These are phyloP conservation scores for Drosophila tsacasi DNA, from an alignment of 1,140 invertebrate genomes.

Conservation along the genomic window DNA sequence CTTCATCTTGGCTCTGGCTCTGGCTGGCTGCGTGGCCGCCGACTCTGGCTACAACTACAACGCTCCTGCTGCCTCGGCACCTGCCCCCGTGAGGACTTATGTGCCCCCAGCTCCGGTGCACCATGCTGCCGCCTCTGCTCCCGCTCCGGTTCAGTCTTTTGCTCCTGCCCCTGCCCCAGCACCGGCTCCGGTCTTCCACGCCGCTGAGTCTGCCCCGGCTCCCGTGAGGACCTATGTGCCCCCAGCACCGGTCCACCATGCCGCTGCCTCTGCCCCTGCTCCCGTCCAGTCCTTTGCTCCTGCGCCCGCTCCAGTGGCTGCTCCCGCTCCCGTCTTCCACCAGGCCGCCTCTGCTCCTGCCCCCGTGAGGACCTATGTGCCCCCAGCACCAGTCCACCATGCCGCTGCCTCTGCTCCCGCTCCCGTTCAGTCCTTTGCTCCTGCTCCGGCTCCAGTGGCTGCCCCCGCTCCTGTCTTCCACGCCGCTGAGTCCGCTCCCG, in stretches of 20 bases:
- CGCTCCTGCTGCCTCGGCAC: conserved; percentile 46
- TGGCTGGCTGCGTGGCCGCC: conserved; percentile 61
- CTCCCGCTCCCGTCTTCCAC: conserved; percentile 24
- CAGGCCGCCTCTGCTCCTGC: conserved; percentile 34
- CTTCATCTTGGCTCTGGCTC: conserved; percentile 61
- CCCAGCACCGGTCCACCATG: conserved; percentile 20
- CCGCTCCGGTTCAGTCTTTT: conserved; percentile 39
- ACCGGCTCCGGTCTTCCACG: conserved; percentile 23
- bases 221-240: conserved; percentile 29
- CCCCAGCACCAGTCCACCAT: conserved; percentile 23
- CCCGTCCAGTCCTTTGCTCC: conserved; percentile 45
- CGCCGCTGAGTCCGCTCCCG: conserved; percentile 47
- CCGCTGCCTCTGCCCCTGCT: conserved; percentile 50
- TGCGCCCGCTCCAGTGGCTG: conserved; percentile 26
- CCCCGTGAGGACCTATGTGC: conserved; percentile 25
- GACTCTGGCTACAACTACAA: conserved; percentile 70
- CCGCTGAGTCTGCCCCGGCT: conserved; percentile 23
- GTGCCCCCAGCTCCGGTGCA: conserved; percentile 26
- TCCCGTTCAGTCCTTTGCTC: conserved; percentile 44
- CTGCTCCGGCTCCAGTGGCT: conserved; percentile 43
- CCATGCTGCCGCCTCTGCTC: conserved; percentile 42
- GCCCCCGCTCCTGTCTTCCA: conserved; percentile 52
- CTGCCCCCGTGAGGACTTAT: conserved; percentile 29
- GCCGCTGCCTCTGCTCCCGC: conserved; percentile 40
- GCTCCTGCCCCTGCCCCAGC: conserved; percentile 29